These are phyloP conservation scores for Automeris io DNA, from an alignment of 2,888 invertebrate species.

Conservation along the genomic window DNA sequence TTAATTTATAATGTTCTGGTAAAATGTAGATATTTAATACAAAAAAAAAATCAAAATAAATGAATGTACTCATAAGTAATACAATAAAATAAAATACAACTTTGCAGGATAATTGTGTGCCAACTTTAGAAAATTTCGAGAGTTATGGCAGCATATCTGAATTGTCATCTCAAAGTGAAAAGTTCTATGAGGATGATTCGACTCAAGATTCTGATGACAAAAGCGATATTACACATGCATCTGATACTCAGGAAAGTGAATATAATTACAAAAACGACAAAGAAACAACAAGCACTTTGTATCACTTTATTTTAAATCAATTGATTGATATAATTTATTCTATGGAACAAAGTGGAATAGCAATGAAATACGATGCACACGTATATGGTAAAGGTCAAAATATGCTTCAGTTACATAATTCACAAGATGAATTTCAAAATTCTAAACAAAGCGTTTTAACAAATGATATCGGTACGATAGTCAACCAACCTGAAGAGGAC, in stretches of 20 bases:
- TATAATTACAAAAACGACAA: not conserved
- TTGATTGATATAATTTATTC: constrained; percentile 16
- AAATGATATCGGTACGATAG: constrained; percentile 7
- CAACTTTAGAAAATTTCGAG: constrained; percentile 5
- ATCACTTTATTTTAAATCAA: constrained; percentile 19
- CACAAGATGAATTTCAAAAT: constrained; percentile 10
- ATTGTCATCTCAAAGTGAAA: not conserved
- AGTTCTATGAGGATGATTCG: not conserved
- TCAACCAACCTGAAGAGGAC: constrained; percentile 5
- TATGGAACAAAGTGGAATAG: not conserved
- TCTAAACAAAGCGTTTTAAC: not conserved
- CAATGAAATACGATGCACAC: not conserved
- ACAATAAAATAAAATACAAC: not conserved
- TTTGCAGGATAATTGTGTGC: constrained; percentile 24
- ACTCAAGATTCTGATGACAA: not conserved
- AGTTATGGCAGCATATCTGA: not conserved
- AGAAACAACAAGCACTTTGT: not conserved
- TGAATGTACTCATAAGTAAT: not conserved
- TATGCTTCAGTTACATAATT: not conserved
- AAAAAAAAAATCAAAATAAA: not conserved
- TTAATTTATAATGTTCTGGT: constrained; percentile 46
- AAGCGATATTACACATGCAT: not conserved
- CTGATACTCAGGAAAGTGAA: not conserved
- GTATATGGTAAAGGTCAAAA: not conserved
- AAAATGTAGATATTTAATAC: constrained; percentile 12